Base-by-base conservation (phyloP, 2,888 invertebrate genomes). In the Camptogramma bilineatum region DNA sequence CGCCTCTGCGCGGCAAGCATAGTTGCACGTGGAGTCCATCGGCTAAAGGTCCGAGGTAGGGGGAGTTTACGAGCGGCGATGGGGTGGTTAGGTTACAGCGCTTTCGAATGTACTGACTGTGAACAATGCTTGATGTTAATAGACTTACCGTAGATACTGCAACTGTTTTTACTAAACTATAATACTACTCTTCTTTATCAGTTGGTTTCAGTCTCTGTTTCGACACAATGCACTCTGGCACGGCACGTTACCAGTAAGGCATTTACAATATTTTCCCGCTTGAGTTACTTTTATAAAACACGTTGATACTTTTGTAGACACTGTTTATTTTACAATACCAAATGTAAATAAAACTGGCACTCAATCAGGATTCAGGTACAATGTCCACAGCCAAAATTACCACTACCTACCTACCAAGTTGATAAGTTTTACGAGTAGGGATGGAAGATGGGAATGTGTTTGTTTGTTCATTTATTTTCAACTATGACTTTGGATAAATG, bases 221-320 rank as follows among this genome's bases (percentile, higher is more conserved):
- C 54, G 51, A 58, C 64, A 60, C 64, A 64, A 59, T 60, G 64
- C 59, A 64, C 64, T 59, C 55, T 64, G 64, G 52, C 59, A 46
- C 54, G 55, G 64, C 64, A 64, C 64, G 51, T 48, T 59, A 60
- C 55, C 59, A 60, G 64, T 60, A 64, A 64, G 55, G 54, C 59
- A 64, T 62, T 61, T 51, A 47, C 55, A 52, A 60, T 52, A 47
- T 53, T 50, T 58, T 5, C n/a, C 34, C 16, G 51, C 55, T 62
- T 56, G 34, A 51, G 39, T 55, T 51, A 50, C 7, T 39, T 39
- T 34, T 34, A 34, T 39, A 39, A 9, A 39, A 39, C 34, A 39
- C 16, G 2, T 21, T 16, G 31, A 39, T 19, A 13, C 10, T 18
- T 28, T 28, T 28, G 5, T 28, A 7, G 17, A 47, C 13, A 47